A percentile compares a stretch with the other conserved stretches of the same genome.
Conservation (phyloP, 2,888 invertebrate species). For the Euproctis similis region DNA sequence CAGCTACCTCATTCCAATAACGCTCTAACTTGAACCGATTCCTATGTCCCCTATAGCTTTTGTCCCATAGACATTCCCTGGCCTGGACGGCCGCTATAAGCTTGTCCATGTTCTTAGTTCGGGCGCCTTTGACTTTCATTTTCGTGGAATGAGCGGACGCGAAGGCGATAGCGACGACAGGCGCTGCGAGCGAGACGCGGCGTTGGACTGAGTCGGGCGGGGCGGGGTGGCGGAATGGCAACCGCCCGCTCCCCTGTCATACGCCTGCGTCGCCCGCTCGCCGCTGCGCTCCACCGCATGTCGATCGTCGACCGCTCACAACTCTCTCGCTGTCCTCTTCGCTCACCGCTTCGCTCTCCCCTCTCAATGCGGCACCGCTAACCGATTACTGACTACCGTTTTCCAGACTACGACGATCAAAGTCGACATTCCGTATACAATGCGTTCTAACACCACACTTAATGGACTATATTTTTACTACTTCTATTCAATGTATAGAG, state of each 20-base stretch:
- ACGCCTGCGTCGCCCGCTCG: slow-evolving; percentile 28
- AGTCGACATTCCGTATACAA: slow-evolving; percentile 9
- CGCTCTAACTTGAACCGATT: slow-evolving; percentile 66
- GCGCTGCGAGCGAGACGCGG: slow-evolving; percentile 39
- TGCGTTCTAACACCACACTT: too few species aligned
- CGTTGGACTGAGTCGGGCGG: slow-evolving; percentile 35
- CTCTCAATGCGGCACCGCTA: slow-evolving; percentile 35
- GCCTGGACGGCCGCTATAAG: slow-evolving; percentile 68
- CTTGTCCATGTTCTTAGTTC: slow-evolving; percentile 64
- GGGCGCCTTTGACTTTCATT: slow-evolving; percentile 51
- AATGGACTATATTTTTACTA: too few species aligned
- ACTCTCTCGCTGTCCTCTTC: slow-evolving; percentile 38
- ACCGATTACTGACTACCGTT: slow-evolving; percentile 12
- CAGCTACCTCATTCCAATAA: slow-evolving; percentile 68
- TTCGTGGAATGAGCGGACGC: slow-evolving; percentile 49
- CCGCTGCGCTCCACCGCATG: slow-evolving; percentile 25
- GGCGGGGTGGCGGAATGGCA: slow-evolving; percentile 1
- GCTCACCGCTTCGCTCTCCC: slow-evolving; percentile 55
- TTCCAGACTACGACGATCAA: background rate
- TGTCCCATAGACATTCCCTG: slow-evolving; percentile 67
- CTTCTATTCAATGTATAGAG: too few species aligned
- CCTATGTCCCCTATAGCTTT: slow-evolving; percentile 60
- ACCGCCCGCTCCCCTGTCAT: slow-evolving; percentile 26
- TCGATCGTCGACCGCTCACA: slow-evolving; percentile 23
- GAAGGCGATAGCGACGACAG: slow-evolving; percentile 40